Evolutionary conservation across 2,113 vertebrate genomes (phyloP), one percentile per base, ranked within the genome.

Genomic region (Nycticorax nycticorax): DNA sequence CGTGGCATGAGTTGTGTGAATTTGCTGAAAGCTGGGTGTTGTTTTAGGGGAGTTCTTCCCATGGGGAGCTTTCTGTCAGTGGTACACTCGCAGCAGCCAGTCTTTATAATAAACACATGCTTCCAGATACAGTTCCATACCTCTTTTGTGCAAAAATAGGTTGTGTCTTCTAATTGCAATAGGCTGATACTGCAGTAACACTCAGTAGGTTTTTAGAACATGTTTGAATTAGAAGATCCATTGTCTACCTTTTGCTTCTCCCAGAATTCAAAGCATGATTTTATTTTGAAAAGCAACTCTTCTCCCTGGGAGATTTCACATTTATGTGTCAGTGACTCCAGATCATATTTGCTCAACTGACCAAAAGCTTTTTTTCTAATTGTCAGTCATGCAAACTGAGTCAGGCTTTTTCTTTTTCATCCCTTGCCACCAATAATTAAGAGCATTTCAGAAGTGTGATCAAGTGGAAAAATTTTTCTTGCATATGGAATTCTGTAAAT

Each of bases 391-490:
- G 91, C 92, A 88, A 55, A 91, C 71, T 17, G 57, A 92, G 72
- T 63, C 60, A 48, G 75, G 68, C 63, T 84, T 94, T 94, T 88
- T 77, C 88, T 48, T 95, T 95, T 95, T 93, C 84, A 85, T 89
- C 67, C 50, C 67, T 85, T 96, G 95, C 91, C 91, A 91, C 73
- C 56, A 64, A 37, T 92, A 87, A 93, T 91, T 89, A 92, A 48
- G 13, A 94, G 39, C 53, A 60, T 93, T 95, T 91, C 86, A 91
- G 50, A 92, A 86, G 68, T 28, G 53, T 66, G n/a, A 26, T 85
- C 62, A 57, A 95, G 80, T 56, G 45, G 80, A 95, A 95, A 47
- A 22, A 9, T 4, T 30, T 35, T 84, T 81, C 60, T 27, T 89
- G 45, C 4, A 0, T 76, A 43, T 27, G 48, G 53, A 82, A 91